Evolutionary conservation across 2,888 invertebrate species (phyloP).

Genomic region (Acrobasis suavella): DNA sequence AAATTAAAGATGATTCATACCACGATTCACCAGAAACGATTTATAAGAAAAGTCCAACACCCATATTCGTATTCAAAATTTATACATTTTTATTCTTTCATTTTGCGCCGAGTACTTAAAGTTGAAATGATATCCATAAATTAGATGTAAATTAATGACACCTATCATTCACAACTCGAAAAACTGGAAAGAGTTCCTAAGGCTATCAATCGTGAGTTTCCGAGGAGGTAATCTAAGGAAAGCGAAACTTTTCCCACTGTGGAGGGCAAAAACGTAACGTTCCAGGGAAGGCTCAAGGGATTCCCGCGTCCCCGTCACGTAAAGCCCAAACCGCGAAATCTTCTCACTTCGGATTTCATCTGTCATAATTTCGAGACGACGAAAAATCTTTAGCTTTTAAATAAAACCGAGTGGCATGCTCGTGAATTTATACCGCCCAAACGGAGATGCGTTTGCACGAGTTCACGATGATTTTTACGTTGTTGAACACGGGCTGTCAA

Average conservation of each 20-base stretch:
- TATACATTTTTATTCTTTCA: not conserved
- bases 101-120: not conserved
- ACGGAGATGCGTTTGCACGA: slow-evolving; percentile 37
- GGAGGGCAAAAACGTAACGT: slow-evolving; percentile 34
- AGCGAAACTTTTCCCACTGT: slow-evolving; percentile 38
- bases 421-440: slow-evolving; percentile 49
- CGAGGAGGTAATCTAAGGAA: slow-evolving; percentile 37
- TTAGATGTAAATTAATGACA: slow-evolving; percentile 17
- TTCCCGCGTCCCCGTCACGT: slow-evolving; percentile 54
- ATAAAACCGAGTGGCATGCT: slow-evolving; percentile 37
- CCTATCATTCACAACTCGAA: slow-evolving; percentile 9
- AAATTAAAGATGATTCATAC: too few relatives aligned
- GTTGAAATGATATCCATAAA: slow-evolving; percentile 13
- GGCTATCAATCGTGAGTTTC: slow-evolving; percentile 30
- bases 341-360: slow-evolving; percentile 62
- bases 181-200: slow-evolving; percentile 21
- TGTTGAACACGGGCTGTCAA: slow-evolving; percentile 40
- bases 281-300: slow-evolving; percentile 66
- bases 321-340: slow-evolving; percentile 64
- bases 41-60: too few relatives aligned
- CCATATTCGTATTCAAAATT: not conserved
- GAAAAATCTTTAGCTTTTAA: slow-evolving; percentile 52
- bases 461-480: slow-evolving; percentile 53
- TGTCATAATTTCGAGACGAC: slow-evolving; percentile 63
- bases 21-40: too few relatives aligned